Evolutionary conservation across 1,140 invertebrate species (phyloP), one percentile per base, ranked within the genome.

Genomic region (Aleiodes sp.): DNA sequence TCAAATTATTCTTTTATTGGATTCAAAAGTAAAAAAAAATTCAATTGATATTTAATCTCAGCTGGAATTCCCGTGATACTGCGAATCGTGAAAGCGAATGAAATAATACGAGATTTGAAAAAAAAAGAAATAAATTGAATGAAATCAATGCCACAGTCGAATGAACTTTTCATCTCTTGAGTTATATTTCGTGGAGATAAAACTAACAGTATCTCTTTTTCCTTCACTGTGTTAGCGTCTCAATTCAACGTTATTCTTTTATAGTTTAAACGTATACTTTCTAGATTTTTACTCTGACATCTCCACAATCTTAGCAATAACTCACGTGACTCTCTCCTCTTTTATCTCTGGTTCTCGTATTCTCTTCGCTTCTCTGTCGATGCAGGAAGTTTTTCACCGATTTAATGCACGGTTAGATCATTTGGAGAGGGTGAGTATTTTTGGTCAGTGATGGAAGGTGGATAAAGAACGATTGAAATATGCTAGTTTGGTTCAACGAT

Each of bases 221-320:
- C n/a, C n/a, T n/a, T n/a, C n/a, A n/a, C n/a, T n/a, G n/a, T n/a
- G 39, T 3, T 43, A 43, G 21, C 19, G 35, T 29, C 16, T 8
- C 26, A 52, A 6, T 33, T 16, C 24, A 3, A 24, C 4, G 35
- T 29, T 41, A 12, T 67, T 12, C 35, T 67, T 59, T 57, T 19
- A 16, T 57, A 65, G 69, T 70, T 70, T 66, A 70, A 70, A n/a
- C 61, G 63, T 66, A 62, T 65, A 43, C 61, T 65, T 70, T 61
- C 56, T 61, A 70, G 56, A 65, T 37, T 62, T 24, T 31, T 69
- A 35, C 56, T 39, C 41, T 21, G 21, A 31, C 33, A 35, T 69
- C 43, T 31, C 24, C 37, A 41, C 29, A 37, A 56, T 37, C 35
- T 31, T 57, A 12, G 26, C 62, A 39, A 70, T 70, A 70, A 70